Percentiles rank a stretch among this genome's conserved stretches.
These are phyloP conservation scores for Panthera tigris DNA, from an alignment of 2,113 vertebrate genomes.

Conservation along the genomic window DNA sequence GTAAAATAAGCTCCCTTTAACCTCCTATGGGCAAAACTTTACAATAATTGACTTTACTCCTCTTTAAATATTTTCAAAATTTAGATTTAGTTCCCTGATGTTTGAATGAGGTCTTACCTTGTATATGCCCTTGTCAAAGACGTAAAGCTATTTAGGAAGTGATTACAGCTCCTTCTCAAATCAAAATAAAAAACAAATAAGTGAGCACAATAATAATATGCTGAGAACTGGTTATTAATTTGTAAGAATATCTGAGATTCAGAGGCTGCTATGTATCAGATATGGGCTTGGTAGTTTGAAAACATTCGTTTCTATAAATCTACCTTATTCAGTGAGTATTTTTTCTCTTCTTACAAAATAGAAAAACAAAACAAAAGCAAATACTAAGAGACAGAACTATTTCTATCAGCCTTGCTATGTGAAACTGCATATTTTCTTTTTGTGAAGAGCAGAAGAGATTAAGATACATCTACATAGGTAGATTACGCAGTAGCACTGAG, in stretches of 20 bases:
- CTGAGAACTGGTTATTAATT: background rate
- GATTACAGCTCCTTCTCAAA: background rate
- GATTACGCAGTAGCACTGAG: background rate
- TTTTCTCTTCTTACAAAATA: background rate
- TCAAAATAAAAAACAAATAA: background rate
- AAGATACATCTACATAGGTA: background rate
- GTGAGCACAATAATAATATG: background rate
- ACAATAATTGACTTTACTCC: background rate
- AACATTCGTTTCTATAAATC: background rate
- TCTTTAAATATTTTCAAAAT: slow-evolving; percentile 4
- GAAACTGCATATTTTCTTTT: background rate
- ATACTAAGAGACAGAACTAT: background rate
- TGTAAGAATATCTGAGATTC: background rate
- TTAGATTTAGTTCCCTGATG: background rate
- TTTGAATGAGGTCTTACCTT: background rate
- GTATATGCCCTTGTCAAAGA: background rate
- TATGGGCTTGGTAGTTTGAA: background rate
- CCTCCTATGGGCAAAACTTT: background rate
- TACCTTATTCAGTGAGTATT: background rate
- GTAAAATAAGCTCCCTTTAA: background rate
- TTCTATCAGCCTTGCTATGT: background rate
- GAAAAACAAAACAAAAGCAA: background rate
- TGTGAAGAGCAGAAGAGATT: background rate
- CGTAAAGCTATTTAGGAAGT: background rate
- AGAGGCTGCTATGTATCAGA: background rate